Percentiles rank a stretch among this genome's conserved stretches.
phyloP scores from a whole-genome alignment of 2,888 invertebrate species.

The Pollenia angustigena region DNA sequence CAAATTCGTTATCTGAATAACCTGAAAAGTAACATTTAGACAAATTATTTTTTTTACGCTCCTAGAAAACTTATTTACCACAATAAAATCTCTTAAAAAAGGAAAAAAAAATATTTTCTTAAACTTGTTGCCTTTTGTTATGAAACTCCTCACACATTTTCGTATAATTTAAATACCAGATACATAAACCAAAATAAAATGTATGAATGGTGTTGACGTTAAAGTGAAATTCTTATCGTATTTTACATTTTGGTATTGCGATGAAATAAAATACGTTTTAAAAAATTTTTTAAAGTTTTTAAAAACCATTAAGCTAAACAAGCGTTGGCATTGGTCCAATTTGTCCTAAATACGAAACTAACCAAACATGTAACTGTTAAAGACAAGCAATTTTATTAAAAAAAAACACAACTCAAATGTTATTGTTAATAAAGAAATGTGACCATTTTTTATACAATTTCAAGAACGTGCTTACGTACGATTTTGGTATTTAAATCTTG shows the following conservation, averaged over 20 bases:
- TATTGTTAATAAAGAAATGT: too few species aligned
- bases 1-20: too few species aligned
- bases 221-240: neutral
- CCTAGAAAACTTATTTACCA: too few species aligned
- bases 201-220: slow-evolving; percentile 1
- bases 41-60: too few species aligned
- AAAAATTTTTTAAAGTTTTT: neutral
- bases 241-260: neutral
- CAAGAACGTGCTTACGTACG: neutral
- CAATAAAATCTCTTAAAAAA: too few species aligned
- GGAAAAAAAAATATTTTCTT: too few species aligned
- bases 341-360: neutral
- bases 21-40: too few species aligned
- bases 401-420: too few species aligned
- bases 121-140: too few species aligned
- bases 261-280: neutral
- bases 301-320: neutral
- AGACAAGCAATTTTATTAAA: slow-evolving; percentile 1
- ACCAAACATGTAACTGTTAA: neutral
- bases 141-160: neutral
- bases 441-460: too few species aligned
- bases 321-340: slow-evolving; percentile 6
- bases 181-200: neutral
- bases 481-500: neutral
- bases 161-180: neutral